phyloP scores from a whole-genome alignment of 1,140 invertebrate species.

The Papilio dardanus region DNA sequence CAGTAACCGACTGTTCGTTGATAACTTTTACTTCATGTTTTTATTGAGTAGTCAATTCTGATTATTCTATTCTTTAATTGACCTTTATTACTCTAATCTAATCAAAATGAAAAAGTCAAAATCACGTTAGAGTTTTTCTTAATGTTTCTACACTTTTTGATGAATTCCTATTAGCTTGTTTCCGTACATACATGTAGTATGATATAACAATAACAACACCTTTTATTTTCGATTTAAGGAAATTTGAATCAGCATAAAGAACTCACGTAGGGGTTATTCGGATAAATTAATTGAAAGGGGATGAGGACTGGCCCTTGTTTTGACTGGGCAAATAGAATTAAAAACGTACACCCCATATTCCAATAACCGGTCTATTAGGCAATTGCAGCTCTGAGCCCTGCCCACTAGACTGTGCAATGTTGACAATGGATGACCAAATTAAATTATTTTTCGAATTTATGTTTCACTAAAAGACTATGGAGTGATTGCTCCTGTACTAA shows the following conservation, averaged over 20 bases:
- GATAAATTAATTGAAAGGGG: constrained; percentile 63
- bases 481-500: neutral
- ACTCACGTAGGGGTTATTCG: constrained; percentile 50
- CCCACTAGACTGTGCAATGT: constrained; percentile 43
- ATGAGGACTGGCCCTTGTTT: constrained; percentile 57
- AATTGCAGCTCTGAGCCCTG: constrained; percentile 51
- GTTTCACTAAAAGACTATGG: neutral
- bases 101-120: too few relatives aligned
- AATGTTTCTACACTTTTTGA: too few relatives aligned
- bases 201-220: neutral
- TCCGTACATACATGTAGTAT: too few relatives aligned
- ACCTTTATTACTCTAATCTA: too few relatives aligned
- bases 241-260: constrained; percentile 58
- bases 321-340: constrained; percentile 65
- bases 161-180: too few relatives aligned
- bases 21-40: neutral
- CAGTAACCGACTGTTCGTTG: neutral
- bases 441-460: constrained; percentile 29
- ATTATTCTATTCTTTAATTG: too few relatives aligned
- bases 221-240: constrained; percentile 48
- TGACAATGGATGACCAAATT: constrained; percentile 36
- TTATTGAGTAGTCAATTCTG: too few relatives aligned
- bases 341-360: constrained; percentile 61
- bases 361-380: constrained; percentile 64
- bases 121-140: too few relatives aligned